Base-by-base conservation (phyloP, 2,113 vertebrate genomes). In the Sturnus vulgaris region DNA sequence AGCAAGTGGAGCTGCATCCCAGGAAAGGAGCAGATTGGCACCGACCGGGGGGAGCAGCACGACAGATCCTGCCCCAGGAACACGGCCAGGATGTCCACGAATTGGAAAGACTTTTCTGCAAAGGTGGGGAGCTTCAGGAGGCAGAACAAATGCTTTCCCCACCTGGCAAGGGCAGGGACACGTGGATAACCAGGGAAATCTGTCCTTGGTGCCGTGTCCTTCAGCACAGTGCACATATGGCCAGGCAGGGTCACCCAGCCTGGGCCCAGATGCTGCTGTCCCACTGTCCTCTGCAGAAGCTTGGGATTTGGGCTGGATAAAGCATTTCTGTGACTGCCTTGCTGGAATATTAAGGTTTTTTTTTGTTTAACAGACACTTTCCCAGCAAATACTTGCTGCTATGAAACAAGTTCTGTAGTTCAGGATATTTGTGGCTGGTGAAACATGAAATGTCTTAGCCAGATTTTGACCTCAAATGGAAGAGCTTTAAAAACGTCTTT, bases 31-130 rank as follows among this genome's bases (percentile, higher is more conserved):
- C 85, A 90, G 93, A 85, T 84, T 60, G 91, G 92, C 64, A 73
- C 55, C 20, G 6, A 56, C 52, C 25, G 2, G 68, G 76, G 57
- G 61, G 8, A 85, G 85, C 93, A 60, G 88, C 75, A 17, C 1
- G 47, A 19, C 83, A 76, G 37, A 91, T 81, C 79, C 92, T 91
- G 44, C 82, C 92, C 80, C 76, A 86, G 82, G 80, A 96, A 75
- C 20, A 23, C 75, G 44, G 56, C 30, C 85, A 60, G 63, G 15
- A 24, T 47, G 25, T n/a, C 35, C 5, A 0, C 0, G 61, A 7
- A 2, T 27, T 72, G 75, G 56, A 73, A 73, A 21, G 79, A 18
- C 49, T 65, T 68, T 37, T 11, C 84, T 76, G 61, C 52, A 35
- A 49, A 92, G 83, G 83, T 85, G 89, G 89, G 89, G 33, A 89